Conservation (phyloP, 1,140 invertebrate species). For the Euschistus heros region DNA sequence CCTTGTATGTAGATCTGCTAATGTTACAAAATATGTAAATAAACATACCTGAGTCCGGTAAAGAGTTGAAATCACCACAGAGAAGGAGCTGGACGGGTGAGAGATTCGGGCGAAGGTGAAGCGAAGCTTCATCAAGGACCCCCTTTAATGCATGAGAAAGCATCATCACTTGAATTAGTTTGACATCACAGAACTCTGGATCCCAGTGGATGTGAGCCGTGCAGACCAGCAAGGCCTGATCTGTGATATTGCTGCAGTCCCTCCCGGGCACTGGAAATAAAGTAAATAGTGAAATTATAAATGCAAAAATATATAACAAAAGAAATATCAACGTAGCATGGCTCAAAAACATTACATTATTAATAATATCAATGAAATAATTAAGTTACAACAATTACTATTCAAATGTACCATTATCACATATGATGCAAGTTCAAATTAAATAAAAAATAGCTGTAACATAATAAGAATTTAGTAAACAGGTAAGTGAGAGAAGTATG, state of each 20-base stretch:
- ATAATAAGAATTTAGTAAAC: too few species aligned
- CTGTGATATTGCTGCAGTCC: constrained; percentile 10
- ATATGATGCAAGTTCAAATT: too few species aligned
- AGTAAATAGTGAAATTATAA: not conserved
- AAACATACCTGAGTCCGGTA: constrained; percentile 82
- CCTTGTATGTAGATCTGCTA: too few species aligned
- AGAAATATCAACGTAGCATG: not conserved
- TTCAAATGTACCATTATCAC: too few species aligned
- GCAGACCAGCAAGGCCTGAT: constrained; percentile 82
- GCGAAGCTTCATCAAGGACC: constrained; percentile 65
- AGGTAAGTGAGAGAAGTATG: too few species aligned
- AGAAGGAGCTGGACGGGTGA: constrained; percentile 86
- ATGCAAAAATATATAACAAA: not conserved
- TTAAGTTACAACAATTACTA: too few species aligned
- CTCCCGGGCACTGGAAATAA: not conserved
- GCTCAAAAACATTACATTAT: not conserved
- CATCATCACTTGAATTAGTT: constrained; percentile 97
- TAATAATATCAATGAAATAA: not conserved
- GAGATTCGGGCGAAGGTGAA: constrained; percentile 52
- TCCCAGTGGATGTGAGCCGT: constrained; percentile 99
- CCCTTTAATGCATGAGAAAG: constrained; percentile 81
- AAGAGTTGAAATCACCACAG: constrained; percentile 97
- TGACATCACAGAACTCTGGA: constrained; percentile 99
- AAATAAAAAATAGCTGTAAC: too few species aligned
- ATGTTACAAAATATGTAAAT: too few species aligned